Base-by-base conservation (phyloP, 2,113 vertebrate species). In the Gnathonemus longibarbis region DNA sequence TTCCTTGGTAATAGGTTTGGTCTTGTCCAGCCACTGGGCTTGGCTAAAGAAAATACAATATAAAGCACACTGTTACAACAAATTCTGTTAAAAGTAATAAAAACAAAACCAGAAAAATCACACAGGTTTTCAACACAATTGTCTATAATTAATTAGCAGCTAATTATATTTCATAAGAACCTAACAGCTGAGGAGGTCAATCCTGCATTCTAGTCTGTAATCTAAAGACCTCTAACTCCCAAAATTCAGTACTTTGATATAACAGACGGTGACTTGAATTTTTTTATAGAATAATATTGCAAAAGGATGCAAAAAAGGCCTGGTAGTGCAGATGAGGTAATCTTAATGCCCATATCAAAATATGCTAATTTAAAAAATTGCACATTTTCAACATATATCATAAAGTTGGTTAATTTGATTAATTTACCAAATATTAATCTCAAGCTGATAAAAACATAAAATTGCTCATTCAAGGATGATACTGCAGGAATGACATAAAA, bases 1-100 rank as follows among this genome's bases (percentile, higher is more conserved):
- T 95, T 88, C 96, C 98, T 92, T 99, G 98, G 93, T 99, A 99
- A 94, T 99, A 99, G 3, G 94, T 97, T 95, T 98, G 97, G 90
- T 98, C 97, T 92, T 95, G 97, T 93, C 96, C 96, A 93, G 92
- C 70, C 93, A 92, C 95, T 92, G 94, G 92, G 89, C 94, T 91
- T 93, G 95, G 94, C 97, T 97, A 91, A 91, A 66, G 45, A 90
- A 45, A 49, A 42, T 1, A 52, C 27, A 49, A 77, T n/a, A 85
- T 85, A 24, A 49, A 48, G 39, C 24, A 46, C n/a, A 77, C 1
- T 77, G 35, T 39, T 77, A 39, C 4, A 42, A 80, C 7, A 0
- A 39, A 42, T 80, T 21, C 13, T 42, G 74, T 80, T 80, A 31
- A 70, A 31, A 31, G 9, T 66, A 70, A 70, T 70, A 80, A 39